Evolutionary conservation across 37 sponge, comb jelly and placozoan genomes (phyloP), one percentile per base, ranked within the genome.

Genomic region (Chondrosia reniformis): DNA sequence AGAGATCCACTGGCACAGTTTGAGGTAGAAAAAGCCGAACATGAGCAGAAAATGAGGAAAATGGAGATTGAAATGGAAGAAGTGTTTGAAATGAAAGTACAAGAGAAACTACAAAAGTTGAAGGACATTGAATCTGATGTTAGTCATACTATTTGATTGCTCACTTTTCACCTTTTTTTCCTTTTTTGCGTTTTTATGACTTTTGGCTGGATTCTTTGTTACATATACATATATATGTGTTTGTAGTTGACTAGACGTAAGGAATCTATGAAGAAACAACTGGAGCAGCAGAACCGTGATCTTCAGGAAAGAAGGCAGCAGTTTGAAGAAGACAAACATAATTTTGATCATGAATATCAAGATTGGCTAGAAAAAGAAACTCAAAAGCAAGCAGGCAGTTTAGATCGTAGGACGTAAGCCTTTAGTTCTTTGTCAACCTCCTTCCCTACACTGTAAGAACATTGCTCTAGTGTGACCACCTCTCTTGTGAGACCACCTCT

Each of bases 41-140:
- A 98, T 44, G 94, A 93, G 76, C 86, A 83, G 81, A 90, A 93
- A 76, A 86, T 95, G 94, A 57, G 75, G 57, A 95, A 85, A 65
- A 98, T 98, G 99, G 94, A 96, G 81, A 77, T 63, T 12, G 94
- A 92, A 79, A 96, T 98, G 99, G 93, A 95, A 79, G 85, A 95
- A 45, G 96, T 95, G 71, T 93, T 95, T 86, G 94, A 94, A 63
- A 84, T 86, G 84, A 95, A 95, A 63, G 96, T 98, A 0, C 95
- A 87, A 55, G 99, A 98, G 84, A 98, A 98, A 63, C 80, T 92
- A 52, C 89, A 92, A 77, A 96, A 96, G 55, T 83, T 93, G 73
- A 89, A 91, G 54, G 96, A 98, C 74, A 89, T 90, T 49, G 92
- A 98, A 75, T 85, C 83, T 33, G 99, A 98, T 71, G 97, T 97